A percentile compares a stretch with the other conserved stretches of the same genome.
Conservation (phyloP, 2,888 invertebrate genomes). For the Serrognathus titanus region DNA sequence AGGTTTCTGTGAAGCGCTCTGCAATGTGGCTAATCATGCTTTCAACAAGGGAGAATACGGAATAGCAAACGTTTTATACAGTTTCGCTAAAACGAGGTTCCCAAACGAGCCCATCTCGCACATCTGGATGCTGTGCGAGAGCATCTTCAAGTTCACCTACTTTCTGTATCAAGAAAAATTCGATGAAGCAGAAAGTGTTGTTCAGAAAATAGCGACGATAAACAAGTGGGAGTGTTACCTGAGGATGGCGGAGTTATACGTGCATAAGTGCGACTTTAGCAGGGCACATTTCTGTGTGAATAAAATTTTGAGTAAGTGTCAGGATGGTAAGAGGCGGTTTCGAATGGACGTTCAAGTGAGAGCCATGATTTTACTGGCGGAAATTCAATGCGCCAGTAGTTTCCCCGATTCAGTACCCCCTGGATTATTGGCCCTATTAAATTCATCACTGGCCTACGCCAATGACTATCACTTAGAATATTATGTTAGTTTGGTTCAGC, state of each 20-base stretch:
- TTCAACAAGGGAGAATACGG: conserved; percentile 56
- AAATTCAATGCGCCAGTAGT: conserved; percentile 56
- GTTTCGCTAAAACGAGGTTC: conserved; percentile 61
- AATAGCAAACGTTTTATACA: conserved; percentile 57
- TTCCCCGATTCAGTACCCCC: conserved; percentile 56
- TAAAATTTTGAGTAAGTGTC: conserved; percentile 54
- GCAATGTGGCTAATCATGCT: conserved; percentile 61
- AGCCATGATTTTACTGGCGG: conserved; percentile 66
- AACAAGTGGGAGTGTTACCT: conserved; percentile 66
- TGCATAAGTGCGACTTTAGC: conserved; percentile 52
- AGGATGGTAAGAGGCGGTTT: conserved; percentile 54
- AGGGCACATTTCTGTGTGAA: conserved; percentile 48
- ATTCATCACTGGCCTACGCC: conserved; percentile 71
- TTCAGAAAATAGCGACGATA: conserved; percentile 64
- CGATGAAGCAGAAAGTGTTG: conserved; percentile 66
- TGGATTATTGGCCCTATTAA: conserved; percentile 57
- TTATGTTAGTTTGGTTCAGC: conserved; percentile 68
- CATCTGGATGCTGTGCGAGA: conserved; percentile 68
- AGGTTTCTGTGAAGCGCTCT: conserved; percentile 66
- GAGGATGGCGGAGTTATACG: conserved; percentile 56
- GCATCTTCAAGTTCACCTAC: conserved; percentile 49
- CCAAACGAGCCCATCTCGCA: conserved; percentile 60
- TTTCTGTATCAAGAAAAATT: conserved; percentile 58
- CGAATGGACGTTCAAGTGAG: conserved; percentile 58
- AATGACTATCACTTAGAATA: conserved; percentile 74